Conservation (phyloP, 2,888 invertebrate genomes). For the Tanypteryx hageni region DNA sequence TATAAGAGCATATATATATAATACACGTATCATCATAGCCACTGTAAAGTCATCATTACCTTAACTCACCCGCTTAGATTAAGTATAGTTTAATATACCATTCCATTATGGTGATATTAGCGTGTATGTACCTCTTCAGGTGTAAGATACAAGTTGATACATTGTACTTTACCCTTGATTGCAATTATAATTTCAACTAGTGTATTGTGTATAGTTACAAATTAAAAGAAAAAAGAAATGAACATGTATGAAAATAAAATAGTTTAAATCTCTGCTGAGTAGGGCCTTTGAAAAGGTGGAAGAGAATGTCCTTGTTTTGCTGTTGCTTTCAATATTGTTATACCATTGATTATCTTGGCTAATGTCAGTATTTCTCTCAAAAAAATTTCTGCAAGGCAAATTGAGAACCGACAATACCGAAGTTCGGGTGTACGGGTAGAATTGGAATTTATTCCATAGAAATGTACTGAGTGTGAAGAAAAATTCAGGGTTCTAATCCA, state of each 20-base stretch:
- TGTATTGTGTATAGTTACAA: background rate
- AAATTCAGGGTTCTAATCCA: background rate
- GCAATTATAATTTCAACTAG: slow-evolving; percentile 19
- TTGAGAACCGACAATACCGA: background rate
- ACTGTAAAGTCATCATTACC: slow-evolving; percentile 51
- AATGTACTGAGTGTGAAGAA: background rate
- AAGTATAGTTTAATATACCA: slow-evolving; percentile 28
- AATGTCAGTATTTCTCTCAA: too few relatives aligned
- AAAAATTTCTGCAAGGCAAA: background rate
- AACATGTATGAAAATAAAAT: background rate
- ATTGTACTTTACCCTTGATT: slow-evolving; percentile 27
- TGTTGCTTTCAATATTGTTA: background rate
- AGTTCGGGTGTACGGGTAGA: background rate
- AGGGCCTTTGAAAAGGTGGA: background rate
- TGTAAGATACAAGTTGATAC: slow-evolving; percentile 28
- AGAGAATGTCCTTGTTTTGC: background rate
- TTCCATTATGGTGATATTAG: slow-evolving; percentile 40
- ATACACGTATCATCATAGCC: slow-evolving; percentile 63
- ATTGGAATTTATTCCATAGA: background rate
- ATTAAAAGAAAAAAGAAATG: slow-evolving; percentile 30
- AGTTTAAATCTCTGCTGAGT: background rate
- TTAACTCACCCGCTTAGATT: slow-evolving; percentile 33
- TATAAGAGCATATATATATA: slow-evolving; percentile 61
- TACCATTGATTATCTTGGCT: background rate
- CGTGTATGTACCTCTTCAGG: background rate